Percentiles rank a stretch among this genome's conserved stretches.
Conservation (phyloP, 64 coral and sea anemone species). For the Exaiptasia diaphana region DNA sequence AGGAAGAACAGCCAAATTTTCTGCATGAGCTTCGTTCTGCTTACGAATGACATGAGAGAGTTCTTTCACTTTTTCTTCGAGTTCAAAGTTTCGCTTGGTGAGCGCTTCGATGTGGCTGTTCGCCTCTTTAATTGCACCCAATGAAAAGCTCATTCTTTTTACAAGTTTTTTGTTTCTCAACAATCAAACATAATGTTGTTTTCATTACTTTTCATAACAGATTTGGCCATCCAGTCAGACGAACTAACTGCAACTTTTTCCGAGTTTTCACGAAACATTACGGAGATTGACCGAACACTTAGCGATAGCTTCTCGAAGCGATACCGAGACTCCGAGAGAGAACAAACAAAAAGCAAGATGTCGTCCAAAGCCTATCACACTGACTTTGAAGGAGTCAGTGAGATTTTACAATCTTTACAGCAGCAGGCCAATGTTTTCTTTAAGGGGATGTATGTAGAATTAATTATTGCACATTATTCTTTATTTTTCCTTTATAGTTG, state of each 20-base stretch:
- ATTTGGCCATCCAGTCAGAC: not conserved
- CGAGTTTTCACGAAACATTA: not conserved
- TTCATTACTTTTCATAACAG: not conserved
- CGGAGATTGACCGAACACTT: not conserved
- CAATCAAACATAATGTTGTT: not conserved
- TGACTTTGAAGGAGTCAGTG: constrained; percentile 41
- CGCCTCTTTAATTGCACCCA: constrained; percentile 56
- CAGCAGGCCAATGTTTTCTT: constrained; percentile 58
- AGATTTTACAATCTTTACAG: constrained; percentile 17
- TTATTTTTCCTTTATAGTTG: too few species aligned
- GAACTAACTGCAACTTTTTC: not conserved
- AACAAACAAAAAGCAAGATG: not conserved
- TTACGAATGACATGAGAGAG: constrained; percentile 19
- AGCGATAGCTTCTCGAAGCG: not conserved
- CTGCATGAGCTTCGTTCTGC: constrained; percentile 53
- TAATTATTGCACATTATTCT: not conserved
- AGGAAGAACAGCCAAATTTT: constrained; percentile 63
- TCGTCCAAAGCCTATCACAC: not conserved
- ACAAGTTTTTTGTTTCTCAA: not conserved
- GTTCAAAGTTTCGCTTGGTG: constrained; percentile 21
- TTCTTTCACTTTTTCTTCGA: constrained; percentile 66
- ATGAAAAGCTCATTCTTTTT: constrained; percentile 41
- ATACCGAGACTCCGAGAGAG: not conserved
- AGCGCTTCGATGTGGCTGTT: constrained; percentile 59
- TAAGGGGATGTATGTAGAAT: constrained; percentile 61